Percentiles rank a stretch among this genome's conserved stretches.
These are phyloP conservation scores for Drosophila leonis DNA, from an alignment of 2,888 invertebrate genomes.

Conservation along the genomic window DNA sequence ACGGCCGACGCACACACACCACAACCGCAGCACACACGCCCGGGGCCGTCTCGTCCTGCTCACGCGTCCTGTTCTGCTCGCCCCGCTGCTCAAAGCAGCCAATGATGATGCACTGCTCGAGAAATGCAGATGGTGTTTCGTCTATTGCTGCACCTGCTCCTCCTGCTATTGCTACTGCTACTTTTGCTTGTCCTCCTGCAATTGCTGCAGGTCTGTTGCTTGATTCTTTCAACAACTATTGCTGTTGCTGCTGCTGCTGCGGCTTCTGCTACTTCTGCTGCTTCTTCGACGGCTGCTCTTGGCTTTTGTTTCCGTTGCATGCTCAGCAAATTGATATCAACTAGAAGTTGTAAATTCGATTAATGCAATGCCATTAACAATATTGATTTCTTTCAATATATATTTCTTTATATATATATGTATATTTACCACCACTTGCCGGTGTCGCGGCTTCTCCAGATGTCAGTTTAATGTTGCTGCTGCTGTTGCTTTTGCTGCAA, in stretches of 20 bases:
- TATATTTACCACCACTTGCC: slow-evolving; percentile 60
- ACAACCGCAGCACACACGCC: slow-evolving; percentile 67
- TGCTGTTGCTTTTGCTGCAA: slow-evolving; percentile 5
- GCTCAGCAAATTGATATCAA: slow-evolving; percentile 61
- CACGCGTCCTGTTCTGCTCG: slow-evolving; percentile 45
- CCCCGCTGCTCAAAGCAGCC: slow-evolving; percentile 58
- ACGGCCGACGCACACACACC: slow-evolving; percentile 75
- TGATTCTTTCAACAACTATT: slow-evolving; percentile 23
- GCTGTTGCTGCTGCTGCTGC: slow-evolving; percentile 25
- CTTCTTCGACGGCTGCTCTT: slow-evolving; percentile 52
- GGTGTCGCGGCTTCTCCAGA: slow-evolving; percentile 52
- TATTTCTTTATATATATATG: too few relatives aligned
- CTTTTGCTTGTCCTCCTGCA: slow-evolving; percentile 25
- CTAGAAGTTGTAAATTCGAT: slow-evolving; percentile 13
- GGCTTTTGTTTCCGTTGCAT: slow-evolving; percentile 60
- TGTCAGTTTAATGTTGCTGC: slow-evolving; percentile 17
- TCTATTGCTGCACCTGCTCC: slow-evolving; percentile 19
- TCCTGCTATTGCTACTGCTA: slow-evolving; percentile 26
- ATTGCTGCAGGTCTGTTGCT: slow-evolving; percentile 19
- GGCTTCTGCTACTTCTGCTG: slow-evolving; percentile 59
- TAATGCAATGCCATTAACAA: neutral
- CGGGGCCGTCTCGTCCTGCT: slow-evolving; percentile 76
- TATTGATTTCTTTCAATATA: neutral
- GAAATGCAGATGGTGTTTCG: slow-evolving; percentile 20
- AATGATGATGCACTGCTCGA: slow-evolving; percentile 36